These are phyloP conservation scores for Tapera naevia DNA, from an alignment of 2,797 vertebrate species.

Conservation along the genomic window DNA sequence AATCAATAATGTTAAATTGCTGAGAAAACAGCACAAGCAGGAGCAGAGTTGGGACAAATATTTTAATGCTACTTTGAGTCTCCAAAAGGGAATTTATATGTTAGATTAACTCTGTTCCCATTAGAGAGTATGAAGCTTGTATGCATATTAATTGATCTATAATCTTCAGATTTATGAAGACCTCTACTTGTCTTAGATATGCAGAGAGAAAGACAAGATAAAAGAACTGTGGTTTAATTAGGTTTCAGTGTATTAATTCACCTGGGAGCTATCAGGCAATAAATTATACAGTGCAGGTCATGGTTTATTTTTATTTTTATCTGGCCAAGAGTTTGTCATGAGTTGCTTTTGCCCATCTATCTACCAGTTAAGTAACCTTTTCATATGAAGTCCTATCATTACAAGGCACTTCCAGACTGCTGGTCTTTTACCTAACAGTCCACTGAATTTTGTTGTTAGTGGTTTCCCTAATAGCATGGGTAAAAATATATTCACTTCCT, in stretches of 20 bases:
- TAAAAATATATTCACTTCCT: neutral
- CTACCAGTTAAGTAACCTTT: neutral
- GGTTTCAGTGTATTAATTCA: neutral
- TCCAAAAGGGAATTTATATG: neutral
- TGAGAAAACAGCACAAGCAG: neutral
- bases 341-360: neutral
- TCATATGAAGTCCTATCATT: neutral
- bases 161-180: slow-evolving; percentile 26
- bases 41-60: neutral
- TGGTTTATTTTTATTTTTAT: slow-evolving; percentile 7
- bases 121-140: neutral
- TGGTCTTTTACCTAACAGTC: neutral
- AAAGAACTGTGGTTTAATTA: slow-evolving; percentile 35
- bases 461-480: neutral
- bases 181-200: slow-evolving; percentile 1
- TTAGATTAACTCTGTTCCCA: neutral
- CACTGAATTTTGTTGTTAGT: neutral
- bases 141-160: slow-evolving; percentile 16
- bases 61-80: neutral
- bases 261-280: neutral
- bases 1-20: neutral
- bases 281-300: neutral
- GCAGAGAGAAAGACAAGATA: slow-evolving; percentile 11
- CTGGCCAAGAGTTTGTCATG: neutral
- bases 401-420: neutral